phyloP scores from a whole-genome alignment of 2,113 vertebrate genomes.

The Pterocles orientalis region DNA sequence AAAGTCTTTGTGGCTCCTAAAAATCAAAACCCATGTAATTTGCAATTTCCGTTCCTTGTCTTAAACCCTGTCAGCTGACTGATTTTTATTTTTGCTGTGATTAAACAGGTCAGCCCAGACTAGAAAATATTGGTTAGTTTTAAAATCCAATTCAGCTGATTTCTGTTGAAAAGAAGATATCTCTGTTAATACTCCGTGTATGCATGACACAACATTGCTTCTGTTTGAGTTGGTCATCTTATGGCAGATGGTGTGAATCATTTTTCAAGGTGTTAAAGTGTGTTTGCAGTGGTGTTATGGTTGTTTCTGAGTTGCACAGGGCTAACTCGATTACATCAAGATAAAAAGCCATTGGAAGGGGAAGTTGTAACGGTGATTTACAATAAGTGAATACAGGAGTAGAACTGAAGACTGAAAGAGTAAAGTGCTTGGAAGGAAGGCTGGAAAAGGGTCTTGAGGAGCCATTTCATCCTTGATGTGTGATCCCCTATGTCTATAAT shows the following conservation, averaged over 20 bases:
- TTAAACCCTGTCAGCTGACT: accelerated
- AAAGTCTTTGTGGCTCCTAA: background rate
- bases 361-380: background rate
- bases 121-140: background rate
- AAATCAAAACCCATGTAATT: background rate
- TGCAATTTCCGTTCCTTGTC: background rate
- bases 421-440: background rate
- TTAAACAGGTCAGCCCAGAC: background rate
- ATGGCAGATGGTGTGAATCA: background rate
- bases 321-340: background rate
- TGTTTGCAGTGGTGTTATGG: background rate
- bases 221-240: background rate
- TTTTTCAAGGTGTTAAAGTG: background rate
- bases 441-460: background rate
- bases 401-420: background rate
- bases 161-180: background rate
- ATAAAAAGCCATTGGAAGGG: background rate
- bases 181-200: accelerated
- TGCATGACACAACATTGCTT: background rate
- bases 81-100: background rate
- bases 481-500: background rate
- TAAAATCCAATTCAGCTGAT: background rate
- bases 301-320: background rate
- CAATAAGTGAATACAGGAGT: background rate
- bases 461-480: accelerated